A percentile compares a stretch with the other conserved stretches of the same genome.
These are phyloP conservation scores for Thryonomys swinderianus DNA, from an alignment of 2,113 vertebrate genomes.

Conservation along the genomic window DNA sequence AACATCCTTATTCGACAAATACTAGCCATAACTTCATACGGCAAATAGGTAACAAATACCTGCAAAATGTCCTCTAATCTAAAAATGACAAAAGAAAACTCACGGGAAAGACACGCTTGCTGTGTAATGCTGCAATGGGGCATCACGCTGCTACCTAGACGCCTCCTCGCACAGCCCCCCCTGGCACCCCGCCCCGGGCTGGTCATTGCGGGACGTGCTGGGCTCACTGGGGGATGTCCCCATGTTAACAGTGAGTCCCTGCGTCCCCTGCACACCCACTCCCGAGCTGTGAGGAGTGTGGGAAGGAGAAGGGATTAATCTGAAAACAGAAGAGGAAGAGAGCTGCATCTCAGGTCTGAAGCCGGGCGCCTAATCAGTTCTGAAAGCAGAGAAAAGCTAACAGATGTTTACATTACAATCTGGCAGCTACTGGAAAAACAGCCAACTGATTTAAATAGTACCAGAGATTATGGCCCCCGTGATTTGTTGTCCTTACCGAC, in stretches of 20 bases:
- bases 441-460: slow-evolving; percentile 59
- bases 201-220: not conserved
- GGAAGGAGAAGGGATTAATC: slow-evolving; percentile 60
- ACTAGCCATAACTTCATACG: not conserved
- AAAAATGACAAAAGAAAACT: slow-evolving; percentile 15
- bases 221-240: not conserved
- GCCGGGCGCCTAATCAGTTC: slow-evolving; percentile 63
- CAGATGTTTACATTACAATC: slow-evolving; percentile 74
- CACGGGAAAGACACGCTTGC: not conserved
- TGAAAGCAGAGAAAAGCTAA: slow-evolving; percentile 73
- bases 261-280: not conserved
- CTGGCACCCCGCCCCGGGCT: fast-evolving
- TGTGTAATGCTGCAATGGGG: not conserved
- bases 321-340: slow-evolving; percentile 66
- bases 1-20: not conserved
- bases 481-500: not conserved
- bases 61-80: not conserved
- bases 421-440: slow-evolving; percentile 37
- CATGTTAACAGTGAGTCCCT: not conserved
- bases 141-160: not conserved
- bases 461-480: not conserved
- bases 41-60: slow-evolving; percentile 16
- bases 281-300: not conserved
- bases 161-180: not conserved
- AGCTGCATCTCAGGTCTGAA: slow-evolving; percentile 7